phyloP scores from a whole-genome alignment of 1,140 invertebrate species.

The Batillaria attramentaria region DNA sequence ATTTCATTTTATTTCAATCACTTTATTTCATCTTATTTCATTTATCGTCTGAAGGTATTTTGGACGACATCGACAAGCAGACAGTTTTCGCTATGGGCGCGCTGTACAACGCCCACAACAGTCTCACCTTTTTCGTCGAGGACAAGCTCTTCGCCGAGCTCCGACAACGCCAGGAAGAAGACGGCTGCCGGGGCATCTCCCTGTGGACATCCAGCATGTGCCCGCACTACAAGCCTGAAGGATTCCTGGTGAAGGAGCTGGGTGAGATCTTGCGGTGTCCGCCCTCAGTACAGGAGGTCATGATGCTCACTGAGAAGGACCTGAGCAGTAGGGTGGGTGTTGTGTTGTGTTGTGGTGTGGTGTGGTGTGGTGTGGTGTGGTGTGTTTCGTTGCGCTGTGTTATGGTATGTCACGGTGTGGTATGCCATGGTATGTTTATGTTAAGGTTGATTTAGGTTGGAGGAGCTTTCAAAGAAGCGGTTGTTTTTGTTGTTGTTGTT shows the following conservation, averaged over 20 bases:
- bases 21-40: too few relatives aligned
- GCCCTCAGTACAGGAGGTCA: conserved; percentile 14
- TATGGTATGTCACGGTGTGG: too few relatives aligned
- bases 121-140: conserved; percentile 9
- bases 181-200: background rate
- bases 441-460: too few relatives aligned
- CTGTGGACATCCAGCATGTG: conserved; percentile 14
- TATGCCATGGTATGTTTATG: too few relatives aligned
- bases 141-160: background rate
- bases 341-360: too few relatives aligned
- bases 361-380: too few relatives aligned
- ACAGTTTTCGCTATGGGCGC: conserved; percentile 12
- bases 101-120: conserved; percentile 1
- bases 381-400: too few relatives aligned
- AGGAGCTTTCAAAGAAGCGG: too few relatives aligned
- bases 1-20: too few relatives aligned
- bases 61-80: background rate
- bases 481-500: too few relatives aligned
- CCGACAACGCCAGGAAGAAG: background rate
- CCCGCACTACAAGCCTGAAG: background rate
- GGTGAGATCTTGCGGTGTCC: background rate
- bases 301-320: background rate
- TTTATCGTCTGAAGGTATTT: too few relatives aligned
- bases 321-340: too few relatives aligned
- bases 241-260: background rate